Evolutionary conservation across 35 echinoderm and acorn worm genomes (phyloP).

Genomic region (Nesometra sesokonis): DNA sequence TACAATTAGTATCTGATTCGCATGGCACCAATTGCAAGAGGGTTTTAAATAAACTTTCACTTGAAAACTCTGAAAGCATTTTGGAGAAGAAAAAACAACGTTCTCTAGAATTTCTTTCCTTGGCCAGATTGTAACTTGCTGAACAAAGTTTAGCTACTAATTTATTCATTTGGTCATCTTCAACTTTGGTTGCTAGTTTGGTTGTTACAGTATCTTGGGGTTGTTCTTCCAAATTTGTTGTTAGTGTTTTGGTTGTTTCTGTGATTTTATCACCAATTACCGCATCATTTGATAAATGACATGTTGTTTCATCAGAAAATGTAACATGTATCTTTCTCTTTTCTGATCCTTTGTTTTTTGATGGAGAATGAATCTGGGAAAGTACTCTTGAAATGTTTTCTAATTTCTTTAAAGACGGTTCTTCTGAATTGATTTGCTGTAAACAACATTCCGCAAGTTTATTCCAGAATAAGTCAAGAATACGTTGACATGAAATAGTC

Average conservation of each 20-base stretch:
- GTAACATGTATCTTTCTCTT: slow-evolving; percentile 4
- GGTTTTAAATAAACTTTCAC: not conserved
- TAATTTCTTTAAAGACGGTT: not conserved
- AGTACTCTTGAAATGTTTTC: slow-evolving; percentile 11
- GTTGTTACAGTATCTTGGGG: not conserved
- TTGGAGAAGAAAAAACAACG: not conserved
- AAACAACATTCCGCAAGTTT: slow-evolving; percentile 43
- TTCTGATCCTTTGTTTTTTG: not conserved
- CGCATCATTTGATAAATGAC: not conserved
- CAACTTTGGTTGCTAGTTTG: not conserved
- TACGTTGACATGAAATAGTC: slow-evolving; percentile 7
- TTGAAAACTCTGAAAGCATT: not conserved
- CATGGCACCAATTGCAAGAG: not conserved
- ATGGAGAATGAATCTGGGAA: not conserved
- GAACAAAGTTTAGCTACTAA: not conserved
- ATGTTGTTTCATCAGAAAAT: not conserved
- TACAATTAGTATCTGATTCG: not conserved
- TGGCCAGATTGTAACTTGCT: not conserved
- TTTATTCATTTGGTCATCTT: not conserved
- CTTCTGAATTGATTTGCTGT: not conserved
- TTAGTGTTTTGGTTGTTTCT: not conserved
- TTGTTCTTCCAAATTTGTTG: not conserved
- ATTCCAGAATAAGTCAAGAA: slow-evolving; percentile 47
- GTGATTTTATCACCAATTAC: not conserved
- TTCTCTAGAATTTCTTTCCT: not conserved